A percentile compares a stretch with the other conserved stretches of the same genome.
phyloP scores from a whole-genome alignment of 1,140 invertebrate species.

The Bombus pyrosoma region DNA sequence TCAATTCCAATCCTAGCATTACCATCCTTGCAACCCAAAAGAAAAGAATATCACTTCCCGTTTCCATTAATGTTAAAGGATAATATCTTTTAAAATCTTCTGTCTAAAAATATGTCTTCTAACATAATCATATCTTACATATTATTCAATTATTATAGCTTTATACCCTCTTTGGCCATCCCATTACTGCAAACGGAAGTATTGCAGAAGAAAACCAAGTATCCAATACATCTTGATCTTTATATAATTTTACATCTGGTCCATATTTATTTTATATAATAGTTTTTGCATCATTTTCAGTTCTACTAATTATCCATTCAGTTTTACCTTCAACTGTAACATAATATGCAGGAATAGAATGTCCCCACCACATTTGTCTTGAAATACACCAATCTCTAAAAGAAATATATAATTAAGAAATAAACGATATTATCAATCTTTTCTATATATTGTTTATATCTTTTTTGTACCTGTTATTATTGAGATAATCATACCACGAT shows the following conservation, averaged over 20 bases:
- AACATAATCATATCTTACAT: not conserved
- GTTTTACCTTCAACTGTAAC: slow-evolving; percentile 77
- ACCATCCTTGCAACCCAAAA: slow-evolving; percentile 99
- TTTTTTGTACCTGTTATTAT: slow-evolving; percentile 84
- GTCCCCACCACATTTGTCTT: slow-evolving; percentile 99
- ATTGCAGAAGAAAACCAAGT: slow-evolving; percentile 99
- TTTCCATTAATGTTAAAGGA: slow-evolving; percentile 96
- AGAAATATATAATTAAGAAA: slow-evolving; percentile 35
- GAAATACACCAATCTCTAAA: slow-evolving; percentile 98
- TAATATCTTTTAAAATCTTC: slow-evolving; percentile 87
- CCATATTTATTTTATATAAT: slow-evolving; percentile 85
- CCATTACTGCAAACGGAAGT: slow-evolving; percentile 94
- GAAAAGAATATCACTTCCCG: slow-evolving; percentile 98
- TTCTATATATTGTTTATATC: not conserved
- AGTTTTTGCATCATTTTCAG: slow-evolving; percentile 84
- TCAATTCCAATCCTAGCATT: slow-evolving; percentile 94
- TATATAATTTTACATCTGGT: slow-evolving; percentile 84
- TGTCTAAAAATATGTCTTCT: slow-evolving; percentile 62
- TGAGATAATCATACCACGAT: slow-evolving; percentile 93
- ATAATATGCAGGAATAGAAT: slow-evolving; percentile 96
- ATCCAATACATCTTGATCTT: slow-evolving; percentile 97
- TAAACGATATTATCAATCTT: not conserved
- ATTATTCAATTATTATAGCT: not conserved
- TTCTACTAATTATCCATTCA: slow-evolving; percentile 87
- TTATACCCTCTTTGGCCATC: slow-evolving; percentile 92